phyloP scores from a whole-genome alignment of 2,888 invertebrate species.

The Habrosyne pyritoides region DNA sequence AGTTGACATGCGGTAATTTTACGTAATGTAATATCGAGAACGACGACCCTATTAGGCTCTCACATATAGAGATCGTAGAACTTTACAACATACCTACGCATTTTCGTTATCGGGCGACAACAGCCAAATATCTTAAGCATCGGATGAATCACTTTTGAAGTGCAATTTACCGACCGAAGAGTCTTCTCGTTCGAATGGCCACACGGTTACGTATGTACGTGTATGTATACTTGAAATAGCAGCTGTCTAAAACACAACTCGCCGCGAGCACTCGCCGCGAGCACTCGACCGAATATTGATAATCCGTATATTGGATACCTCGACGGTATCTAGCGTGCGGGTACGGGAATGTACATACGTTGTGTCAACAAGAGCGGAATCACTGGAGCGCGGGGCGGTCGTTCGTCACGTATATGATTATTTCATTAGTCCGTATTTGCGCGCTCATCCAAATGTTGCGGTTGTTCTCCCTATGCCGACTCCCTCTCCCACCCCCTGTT shows the following conservation, averaged over 20 bases:
- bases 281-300: constrained; percentile 65
- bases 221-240: constrained; percentile 55
- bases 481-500: constrained; percentile 24
- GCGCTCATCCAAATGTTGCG: constrained; percentile 78
- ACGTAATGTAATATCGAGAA: constrained; percentile 5
- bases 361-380: constrained; percentile 67
- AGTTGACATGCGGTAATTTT: constrained; percentile 36
- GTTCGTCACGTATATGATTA: constrained; percentile 82
- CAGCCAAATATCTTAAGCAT: constrained; percentile 14
- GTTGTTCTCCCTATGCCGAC: constrained; percentile 37
- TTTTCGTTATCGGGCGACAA: neutral
- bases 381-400: constrained; percentile 63
- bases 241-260: constrained; percentile 56
- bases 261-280: constrained; percentile 53
- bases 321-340: constrained; percentile 17
- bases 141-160: constrained; percentile 18
- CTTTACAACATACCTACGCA: neutral
- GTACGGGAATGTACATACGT: constrained; percentile 36
- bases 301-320: constrained; percentile 51
- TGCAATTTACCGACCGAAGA: constrained; percentile 35
- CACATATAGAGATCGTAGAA: neutral
- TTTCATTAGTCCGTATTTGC: constrained; percentile 82
- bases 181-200: constrained; percentile 53
- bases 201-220: constrained; percentile 40
- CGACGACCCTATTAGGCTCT: neutral